Percentiles rank a stretch among this genome's conserved stretches.
phyloP scores from a whole-genome alignment of 2,797 vertebrate genomes.

The Urosaurus nigricauda region DNA sequence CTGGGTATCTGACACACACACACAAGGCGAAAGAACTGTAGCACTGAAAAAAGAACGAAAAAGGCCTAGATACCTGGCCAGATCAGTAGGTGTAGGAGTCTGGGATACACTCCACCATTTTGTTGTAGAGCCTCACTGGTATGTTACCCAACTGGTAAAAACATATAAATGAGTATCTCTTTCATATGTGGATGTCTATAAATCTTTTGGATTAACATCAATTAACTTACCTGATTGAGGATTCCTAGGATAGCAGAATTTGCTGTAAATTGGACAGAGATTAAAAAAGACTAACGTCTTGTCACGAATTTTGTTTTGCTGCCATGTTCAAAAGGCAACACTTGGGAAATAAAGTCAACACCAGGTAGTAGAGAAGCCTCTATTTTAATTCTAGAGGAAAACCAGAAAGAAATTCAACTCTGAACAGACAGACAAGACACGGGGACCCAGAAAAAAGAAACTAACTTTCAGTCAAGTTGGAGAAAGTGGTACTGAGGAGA shows the following conservation, averaged over 20 bases:
- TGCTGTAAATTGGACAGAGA: constrained; percentile 31
- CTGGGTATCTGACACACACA: background rate
- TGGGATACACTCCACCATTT: background rate
- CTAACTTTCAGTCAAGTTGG: background rate
- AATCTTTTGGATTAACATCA: background rate
- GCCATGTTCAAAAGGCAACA: constrained; percentile 13
- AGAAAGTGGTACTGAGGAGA: background rate
- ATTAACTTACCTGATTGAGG: background rate
- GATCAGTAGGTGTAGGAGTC: background rate
- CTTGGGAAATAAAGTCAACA: constrained; percentile 32
- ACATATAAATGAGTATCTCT: background rate
- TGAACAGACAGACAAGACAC: fast-evolving
- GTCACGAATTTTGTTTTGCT: background rate
- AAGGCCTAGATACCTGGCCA: background rate
- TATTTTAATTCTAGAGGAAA: background rate
- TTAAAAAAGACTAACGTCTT: constrained; percentile 33
- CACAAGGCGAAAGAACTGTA: background rate
- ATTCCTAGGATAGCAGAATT: background rate
- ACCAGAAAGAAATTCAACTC: background rate
- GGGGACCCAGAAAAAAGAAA: constrained; percentile 15
- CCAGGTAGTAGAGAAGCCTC: background rate
- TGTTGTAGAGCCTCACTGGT: background rate
- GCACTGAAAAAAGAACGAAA: no score
- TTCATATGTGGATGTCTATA: background rate
- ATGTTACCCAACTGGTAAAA: background rate